Evolutionary conservation across 2,888 invertebrate species (phyloP), one percentile per base, ranked within the genome.

Genomic region (Drosophila birchii): DNA sequence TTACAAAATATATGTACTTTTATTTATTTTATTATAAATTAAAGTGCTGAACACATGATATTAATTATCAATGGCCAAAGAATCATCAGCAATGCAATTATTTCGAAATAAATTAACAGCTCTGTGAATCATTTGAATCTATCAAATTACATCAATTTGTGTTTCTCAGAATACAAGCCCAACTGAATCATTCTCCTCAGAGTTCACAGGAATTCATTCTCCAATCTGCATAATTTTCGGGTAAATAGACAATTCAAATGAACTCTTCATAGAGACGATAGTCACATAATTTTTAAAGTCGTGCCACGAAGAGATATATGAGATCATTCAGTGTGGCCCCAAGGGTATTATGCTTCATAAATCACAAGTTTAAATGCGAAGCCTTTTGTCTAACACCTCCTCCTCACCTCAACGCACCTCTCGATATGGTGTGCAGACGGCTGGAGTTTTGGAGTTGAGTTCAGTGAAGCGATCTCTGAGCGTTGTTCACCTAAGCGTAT

Each of bases 281-380:
- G 64, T 34, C 45, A n/a, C 59, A 57, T 41, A 57, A 43, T 49
- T 18, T 34, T 41, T 20, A 34, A 20, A 38, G 20, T 36, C 20
- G n/a, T 43, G 51, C 64, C 29, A 18, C 20, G 12, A n/a, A 70
- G 7, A 94, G 75, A 79, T 94, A 94, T 77, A 94, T 93, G 59
- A 94, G 86, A 80, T 94, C 94, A 76, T 94, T 93, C 78, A 93
- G 92, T 78, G 94, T 93, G 2, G 92, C 93, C 9, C 78, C 86
- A 53, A 82, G 87, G 74, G 70, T 59, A 71, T 23, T 70, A 69
- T 57, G 68, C 51, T 62, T 51, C 71, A 71, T 71, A 71, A 71
- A 71, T 71, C 71, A 71, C 74, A 39, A 39, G 62, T 38, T 49
- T 44, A 53, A 62, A 47, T 18, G 70, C 69, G 11, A 69, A 69